Evolutionary conservation across 2,888 invertebrate genomes (phyloP), one percentile per base, ranked within the genome.

Genomic region (Melitaea athalia): DNA sequence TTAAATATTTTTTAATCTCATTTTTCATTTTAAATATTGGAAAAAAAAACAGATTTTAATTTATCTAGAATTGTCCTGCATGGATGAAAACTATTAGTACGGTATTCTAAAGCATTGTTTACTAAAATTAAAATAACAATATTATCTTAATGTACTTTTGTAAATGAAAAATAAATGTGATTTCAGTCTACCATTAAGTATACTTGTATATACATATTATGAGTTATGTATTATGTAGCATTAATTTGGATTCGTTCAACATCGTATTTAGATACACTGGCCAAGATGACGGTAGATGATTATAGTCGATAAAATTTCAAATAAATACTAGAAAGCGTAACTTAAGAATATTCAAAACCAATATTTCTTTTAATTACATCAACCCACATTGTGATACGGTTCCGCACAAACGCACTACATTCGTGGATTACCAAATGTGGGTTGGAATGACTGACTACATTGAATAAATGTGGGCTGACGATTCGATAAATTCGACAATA

Each of bases 181-280:
- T 68, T 62, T 55, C 38, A 31, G 68, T 68, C 68, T 68, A 60
- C 68, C 68, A 68, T 68, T 68, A 62, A 49, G 14, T 68, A 61
- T 24, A 52, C n/a, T 47, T 61, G 50, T 62, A 57, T 55, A 64
- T 59, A 64, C 59, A 57, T 17, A 24, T 24, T 24, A 24, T 24
- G 33, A 55, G 6, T n/a, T 14, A 55, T 7, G 8, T 55, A 55
- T 49, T 49, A n/a, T 49, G 47, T 49, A 49, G n/a, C n/a, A 49
- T 14, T n/a, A 49, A 49, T n/a, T 49, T 5, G 24, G 14, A 49
- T 49, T 49, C n/a, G 47, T 49, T 49, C 47, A 49, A 14, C 14
- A 14, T n/a, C n/a, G 5, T 49, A n/a, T 33, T 55, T 31, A 33
- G 33, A 17, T 24, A 45, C 5, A 24, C 52, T 55, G 53, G 31